Conservation (phyloP, 2,888 invertebrate species). For the Isoperla grammatica region DNA sequence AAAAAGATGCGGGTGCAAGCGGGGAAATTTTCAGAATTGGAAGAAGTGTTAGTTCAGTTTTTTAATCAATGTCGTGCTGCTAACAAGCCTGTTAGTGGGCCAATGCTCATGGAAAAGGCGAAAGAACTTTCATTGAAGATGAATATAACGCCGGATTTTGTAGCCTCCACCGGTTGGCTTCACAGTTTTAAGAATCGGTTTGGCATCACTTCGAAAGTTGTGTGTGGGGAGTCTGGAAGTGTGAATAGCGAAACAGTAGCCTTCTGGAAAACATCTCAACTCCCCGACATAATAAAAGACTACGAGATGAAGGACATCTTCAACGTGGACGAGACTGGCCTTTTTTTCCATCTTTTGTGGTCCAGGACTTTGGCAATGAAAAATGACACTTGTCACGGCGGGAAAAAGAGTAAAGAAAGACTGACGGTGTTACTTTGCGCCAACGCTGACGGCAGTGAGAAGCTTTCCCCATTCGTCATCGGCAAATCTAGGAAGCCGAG, state of each 20-base stretch:
- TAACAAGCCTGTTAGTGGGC: conserved; percentile 28
- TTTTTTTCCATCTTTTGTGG: conserved; percentile 36
- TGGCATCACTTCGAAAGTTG: too few relatives aligned
- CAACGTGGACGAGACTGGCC: conserved; percentile 31
- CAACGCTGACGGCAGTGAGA: conserved; percentile 17
- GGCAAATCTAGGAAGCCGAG: conserved; percentile 14
- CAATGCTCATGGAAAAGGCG: conserved; percentile 27
- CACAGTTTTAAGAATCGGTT: too few relatives aligned
- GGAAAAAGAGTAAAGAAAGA: conserved; percentile 34
- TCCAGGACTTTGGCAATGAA: conserved; percentile 30
- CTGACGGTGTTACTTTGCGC: too few relatives aligned
- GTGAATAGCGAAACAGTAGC: conserved; percentile 15
- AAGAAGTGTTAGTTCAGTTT: background rate
- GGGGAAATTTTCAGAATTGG: background rate
- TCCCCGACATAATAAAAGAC: conserved; percentile 18
- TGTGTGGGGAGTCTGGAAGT: conserved; percentile 17
- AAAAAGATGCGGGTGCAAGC: background rate
- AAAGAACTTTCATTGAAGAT: conserved; percentile 24
- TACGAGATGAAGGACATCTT: conserved; percentile 2
- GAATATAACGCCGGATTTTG: conserved; percentile 27
- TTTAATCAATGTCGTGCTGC: conserved; percentile 19
- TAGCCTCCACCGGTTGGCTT: too few relatives aligned
- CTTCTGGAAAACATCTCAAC: conserved; percentile 25
- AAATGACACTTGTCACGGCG: conserved; percentile 34
- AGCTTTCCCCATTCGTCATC: conserved; percentile 11